phyloP scores from a whole-genome alignment of 2,888 invertebrate genomes.

The Phlogophora meticulosa region DNA sequence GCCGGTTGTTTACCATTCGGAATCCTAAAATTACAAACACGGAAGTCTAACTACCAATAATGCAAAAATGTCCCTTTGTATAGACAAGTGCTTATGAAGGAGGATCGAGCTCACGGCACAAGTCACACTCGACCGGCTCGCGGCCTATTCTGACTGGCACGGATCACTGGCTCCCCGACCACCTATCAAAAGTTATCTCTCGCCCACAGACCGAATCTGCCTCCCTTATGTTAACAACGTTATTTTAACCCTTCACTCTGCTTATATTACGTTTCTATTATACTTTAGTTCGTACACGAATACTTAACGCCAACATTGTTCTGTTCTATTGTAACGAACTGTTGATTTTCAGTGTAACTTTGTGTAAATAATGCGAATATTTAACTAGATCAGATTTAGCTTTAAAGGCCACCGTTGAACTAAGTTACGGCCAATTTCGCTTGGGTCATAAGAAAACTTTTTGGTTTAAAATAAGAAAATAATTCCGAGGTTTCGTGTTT shows the following conservation, averaged over 20 bases:
- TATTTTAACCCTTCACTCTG: conserved; percentile 48
- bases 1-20: too few relatives aligned
- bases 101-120: conserved; percentile 31
- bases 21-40: too few relatives aligned
- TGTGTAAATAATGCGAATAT: conserved; percentile 34
- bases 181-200: conserved; percentile 63
- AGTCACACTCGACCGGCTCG: conserved; percentile 51
- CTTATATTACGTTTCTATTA: conserved; percentile 44
- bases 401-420: conserved; percentile 15
- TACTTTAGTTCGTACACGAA: conserved; percentile 44
- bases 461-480: conserved; percentile 49
- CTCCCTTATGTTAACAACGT: conserved; percentile 56
- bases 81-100: conserved; percentile 36
- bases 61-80: conserved; percentile 35
- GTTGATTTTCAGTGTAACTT: conserved; percentile 48
- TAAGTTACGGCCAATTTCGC: conserved; percentile 21
- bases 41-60: conserved; percentile 40
- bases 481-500: conserved; percentile 52
- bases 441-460: conserved; percentile 35
- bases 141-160: conserved; percentile 41
- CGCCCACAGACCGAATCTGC: conserved; percentile 39
- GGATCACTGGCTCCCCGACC: conserved; percentile 56
- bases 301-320: conserved; percentile 26
- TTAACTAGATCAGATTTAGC: conserved; percentile 22
- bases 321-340: conserved; percentile 22